These are phyloP conservation scores for Phylloscopus trochilus DNA, from an alignment of 2,113 vertebrate species.

Conservation along the genomic window DNA sequence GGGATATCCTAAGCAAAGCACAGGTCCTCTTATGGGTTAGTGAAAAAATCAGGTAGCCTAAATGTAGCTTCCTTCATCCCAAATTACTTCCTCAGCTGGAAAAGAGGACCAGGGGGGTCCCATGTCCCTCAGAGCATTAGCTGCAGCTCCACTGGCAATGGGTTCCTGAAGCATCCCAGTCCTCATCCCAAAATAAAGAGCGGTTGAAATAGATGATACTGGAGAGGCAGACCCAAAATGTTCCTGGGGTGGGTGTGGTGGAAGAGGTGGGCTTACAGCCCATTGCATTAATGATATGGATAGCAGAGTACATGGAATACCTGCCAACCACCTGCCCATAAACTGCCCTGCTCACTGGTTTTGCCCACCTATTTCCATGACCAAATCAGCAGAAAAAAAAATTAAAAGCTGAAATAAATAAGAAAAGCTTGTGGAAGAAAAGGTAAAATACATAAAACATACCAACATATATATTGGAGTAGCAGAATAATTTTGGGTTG, in stretches of 20 bases:
- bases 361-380: neutral
- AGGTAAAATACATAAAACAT: neutral
- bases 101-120: neutral
- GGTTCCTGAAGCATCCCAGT: neutral
- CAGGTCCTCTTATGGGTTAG: neutral
- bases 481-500: neutral
- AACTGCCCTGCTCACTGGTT: neutral
- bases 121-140: neutral
- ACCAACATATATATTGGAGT: fast-evolving
- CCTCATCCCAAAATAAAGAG: neutral
- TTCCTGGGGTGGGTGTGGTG: neutral
- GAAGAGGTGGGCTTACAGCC: neutral
- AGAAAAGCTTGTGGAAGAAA: neutral
- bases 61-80: neutral
- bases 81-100: neutral
- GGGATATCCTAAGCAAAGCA: neutral
- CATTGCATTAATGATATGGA: neutral
- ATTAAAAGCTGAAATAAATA: neutral
- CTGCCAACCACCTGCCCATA: neutral
- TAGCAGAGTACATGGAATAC: neutral
- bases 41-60: neutral
- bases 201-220: neutral
- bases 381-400: neutral
- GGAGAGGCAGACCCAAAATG: neutral
- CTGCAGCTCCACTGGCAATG: neutral